Base-by-base conservation (phyloP, 2,797 vertebrate genomes). In the Salarias fasciatus region DNA sequence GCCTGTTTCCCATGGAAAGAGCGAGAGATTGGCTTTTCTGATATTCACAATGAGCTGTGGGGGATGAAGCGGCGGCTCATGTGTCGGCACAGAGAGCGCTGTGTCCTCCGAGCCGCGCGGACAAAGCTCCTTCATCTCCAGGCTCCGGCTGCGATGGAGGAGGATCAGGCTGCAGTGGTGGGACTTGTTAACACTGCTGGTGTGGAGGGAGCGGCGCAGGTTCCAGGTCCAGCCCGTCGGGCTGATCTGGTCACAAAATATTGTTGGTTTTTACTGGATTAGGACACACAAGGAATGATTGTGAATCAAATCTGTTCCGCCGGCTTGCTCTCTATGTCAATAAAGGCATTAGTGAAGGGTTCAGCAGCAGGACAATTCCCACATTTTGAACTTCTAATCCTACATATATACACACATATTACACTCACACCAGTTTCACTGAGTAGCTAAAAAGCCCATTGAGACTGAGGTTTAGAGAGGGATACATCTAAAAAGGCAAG, bases 1-100 rank as follows among this genome's bases (percentile, higher is more conserved):
- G 42, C 52, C 73, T 80, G 72, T 83, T 87, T 86, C 75, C 66
- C 75, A 72, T 67, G 63, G 42, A 75, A 65, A 49, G 56, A 75
- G 49, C 46, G 61, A 0, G 30, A 65, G 50, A 57, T 75, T 40
- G 53, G 49, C 71, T 82, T 75, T 68, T 61, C 29, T 54, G 18
- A 57, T 85, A 77, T 86, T 86, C 80, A 78, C 77, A 86, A 24
- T 77, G 62, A 71, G 54, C 63, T 44, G 47, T 35, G 51, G 30
- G 30, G 73, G 80, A 78, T 87, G 60, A 81, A 86, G 55, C 65
- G 18, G 69, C 53, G 44, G 76, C 69, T 82, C 78, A 63, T 59
- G 51, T 78, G 18, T 82, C 73, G 80, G 71, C 66, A 77, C 61
- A 62, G 45, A 66, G 61, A 49, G 36, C 81, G 74, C 83, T 83